Base-by-base conservation (phyloP, 2,797 vertebrate species). In the Coreius guichenoti region DNA sequence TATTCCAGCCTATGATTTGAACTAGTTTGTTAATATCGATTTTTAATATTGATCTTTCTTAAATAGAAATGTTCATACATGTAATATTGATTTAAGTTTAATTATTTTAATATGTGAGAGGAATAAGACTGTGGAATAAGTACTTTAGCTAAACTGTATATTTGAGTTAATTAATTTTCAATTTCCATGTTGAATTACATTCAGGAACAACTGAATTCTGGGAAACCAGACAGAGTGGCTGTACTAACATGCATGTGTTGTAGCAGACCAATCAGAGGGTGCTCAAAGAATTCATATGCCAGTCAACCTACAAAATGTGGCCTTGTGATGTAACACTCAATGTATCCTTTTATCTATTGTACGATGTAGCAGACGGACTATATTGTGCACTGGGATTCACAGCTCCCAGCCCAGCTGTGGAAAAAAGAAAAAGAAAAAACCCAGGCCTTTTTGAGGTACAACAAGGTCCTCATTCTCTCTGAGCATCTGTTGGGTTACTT, bases 401-500 rank as follows among this genome's bases (percentile, higher is more conserved):
- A 74, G 61, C 58, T 78, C 72, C 31, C 47, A 47, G 43, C 33
- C n/a, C 31, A 54, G 16, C 73, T 78, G 65, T 33, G 23, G 31
- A 78, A 81, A 51, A 86, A 78, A 76, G 2, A 76, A 12, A 69
- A 74, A 45, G 69, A 76, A 76, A 65, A 78, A 43, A 43, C 1
- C 8, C 65, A 72, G 29, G 33, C n/a, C 31, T 72, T 68, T 87
- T 63, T 68, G 56, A 82, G 45, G 51, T 80, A 7, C 72, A 80
- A 83, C 76, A 87, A 70, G 67, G 61, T n/a, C 2, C 43, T 76
- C 76, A 51, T 85, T 89, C 82, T 88, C 61, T 73, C 63, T 39
- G 68, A 45, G 73, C 82, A 85, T 85, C 54, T 56, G 75, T 70
- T 85, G 78, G 86, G 69, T 89, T 76, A 80, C 69, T 84, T 80